Conservation (phyloP, 2,797 vertebrate species). For the Emydoidea blandingii region DNA sequence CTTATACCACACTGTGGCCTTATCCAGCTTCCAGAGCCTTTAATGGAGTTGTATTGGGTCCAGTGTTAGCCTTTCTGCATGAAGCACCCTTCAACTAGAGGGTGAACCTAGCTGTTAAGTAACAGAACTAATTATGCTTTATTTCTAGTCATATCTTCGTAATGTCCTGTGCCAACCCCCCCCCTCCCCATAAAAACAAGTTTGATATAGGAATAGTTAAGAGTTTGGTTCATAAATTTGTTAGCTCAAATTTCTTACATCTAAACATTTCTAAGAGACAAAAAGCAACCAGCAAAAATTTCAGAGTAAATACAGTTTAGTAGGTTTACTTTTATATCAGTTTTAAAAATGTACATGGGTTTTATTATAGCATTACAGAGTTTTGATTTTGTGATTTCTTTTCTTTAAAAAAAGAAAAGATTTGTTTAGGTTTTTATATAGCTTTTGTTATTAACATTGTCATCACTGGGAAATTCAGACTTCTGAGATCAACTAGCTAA, state of each 20-base stretch:
- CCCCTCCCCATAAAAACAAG: rapidly evolving
- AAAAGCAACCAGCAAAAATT: background rate
- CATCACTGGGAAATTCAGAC: background rate
- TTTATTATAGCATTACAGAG: background rate
- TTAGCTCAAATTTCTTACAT: background rate
- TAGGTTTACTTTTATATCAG: background rate
- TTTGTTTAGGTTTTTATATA: background rate
- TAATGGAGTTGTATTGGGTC: background rate
- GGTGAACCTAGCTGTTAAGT: background rate
- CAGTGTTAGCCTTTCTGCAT: background rate
- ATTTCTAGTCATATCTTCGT: background rate
- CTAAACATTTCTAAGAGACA: background rate
- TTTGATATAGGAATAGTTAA: rapidly evolving
- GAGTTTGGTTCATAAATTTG: background rate
- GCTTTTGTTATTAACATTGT: background rate
- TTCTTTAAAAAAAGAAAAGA: background rate
- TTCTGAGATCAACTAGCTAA: background rate
- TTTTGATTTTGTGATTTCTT: background rate
- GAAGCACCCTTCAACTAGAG: background rate
- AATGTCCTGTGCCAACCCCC: background rate
- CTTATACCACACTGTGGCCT: background rate
- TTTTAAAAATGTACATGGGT: background rate
- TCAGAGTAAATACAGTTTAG: background rate
- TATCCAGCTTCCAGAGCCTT: background rate
- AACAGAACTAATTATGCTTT: background rate